Evolutionary conservation across 2,888 invertebrate genomes (phyloP).

Genomic region (Xiphydria camelus): DNA sequence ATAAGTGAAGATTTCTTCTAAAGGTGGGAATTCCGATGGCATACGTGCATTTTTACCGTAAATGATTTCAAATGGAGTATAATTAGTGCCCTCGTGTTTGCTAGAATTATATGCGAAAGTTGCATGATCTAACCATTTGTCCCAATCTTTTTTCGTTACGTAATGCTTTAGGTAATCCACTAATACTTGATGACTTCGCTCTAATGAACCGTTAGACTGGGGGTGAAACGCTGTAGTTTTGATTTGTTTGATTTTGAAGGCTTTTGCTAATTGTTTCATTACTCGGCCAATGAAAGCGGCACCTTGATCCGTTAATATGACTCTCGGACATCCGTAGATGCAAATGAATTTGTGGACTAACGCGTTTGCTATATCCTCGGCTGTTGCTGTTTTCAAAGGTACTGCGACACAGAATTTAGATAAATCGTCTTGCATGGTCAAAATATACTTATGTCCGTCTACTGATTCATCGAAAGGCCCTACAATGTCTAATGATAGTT

Average conservation of each 20-base stretch:
- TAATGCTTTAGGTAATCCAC: slow-evolving; percentile 13
- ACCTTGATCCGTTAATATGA: slow-evolving; percentile 8
- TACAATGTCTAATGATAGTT: slow-evolving; percentile 21
- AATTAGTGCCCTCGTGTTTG: slow-evolving; percentile 6
- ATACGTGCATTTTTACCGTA: slow-evolving; percentile 4
- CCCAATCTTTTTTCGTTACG: slow-evolving; percentile 9
- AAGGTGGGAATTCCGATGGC: too few relatives aligned
- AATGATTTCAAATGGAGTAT: slow-evolving; percentile 7
- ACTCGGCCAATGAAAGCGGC: slow-evolving; percentile 5
- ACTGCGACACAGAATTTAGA: slow-evolving; percentile 5
- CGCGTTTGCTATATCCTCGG: slow-evolving; percentile 6
- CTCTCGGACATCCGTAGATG: slow-evolving; percentile 7
- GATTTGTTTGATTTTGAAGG: slow-evolving; percentile 7
- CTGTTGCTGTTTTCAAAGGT: not conserved
- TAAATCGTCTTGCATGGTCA: slow-evolving; percentile 5
- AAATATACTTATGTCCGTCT: not conserved
- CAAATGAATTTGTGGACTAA: slow-evolving; percentile 7
- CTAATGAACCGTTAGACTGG: slow-evolving; percentile 10
- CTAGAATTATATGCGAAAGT: slow-evolving; percentile 8
- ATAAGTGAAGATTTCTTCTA: too few relatives aligned
- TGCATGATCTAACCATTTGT: slow-evolving; percentile 8
- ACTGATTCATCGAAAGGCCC: slow-evolving; percentile 13
- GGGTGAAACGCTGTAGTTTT: slow-evolving; percentile 11
- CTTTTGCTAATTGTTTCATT: slow-evolving; percentile 6
- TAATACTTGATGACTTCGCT: slow-evolving; percentile 8